phyloP scores from a whole-genome alignment of 2,888 invertebrate genomes.

The Tuta absoluta region DNA sequence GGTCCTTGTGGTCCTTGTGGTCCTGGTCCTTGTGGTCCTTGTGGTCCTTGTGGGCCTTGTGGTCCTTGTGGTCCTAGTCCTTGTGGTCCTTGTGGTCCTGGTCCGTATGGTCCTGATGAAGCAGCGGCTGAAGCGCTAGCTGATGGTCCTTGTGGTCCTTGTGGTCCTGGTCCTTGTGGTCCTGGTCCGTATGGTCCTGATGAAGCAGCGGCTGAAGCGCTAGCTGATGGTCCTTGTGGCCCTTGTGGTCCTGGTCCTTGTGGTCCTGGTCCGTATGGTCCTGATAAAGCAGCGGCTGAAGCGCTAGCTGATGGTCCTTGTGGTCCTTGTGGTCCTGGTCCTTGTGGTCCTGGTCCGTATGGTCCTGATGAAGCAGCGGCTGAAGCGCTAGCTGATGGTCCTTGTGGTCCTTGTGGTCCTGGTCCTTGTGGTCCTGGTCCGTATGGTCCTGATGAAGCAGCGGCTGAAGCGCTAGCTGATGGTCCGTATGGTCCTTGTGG shows the following conservation, averaged over 20 bases:
- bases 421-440: constrained; percentile 30
- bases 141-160: constrained; percentile 13
- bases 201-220: too few relatives aligned
- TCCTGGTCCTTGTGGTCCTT: too few relatives aligned
- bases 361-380: too few relatives aligned
- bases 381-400: too few relatives aligned
- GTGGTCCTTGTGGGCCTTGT: constrained; percentile 18
- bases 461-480: background rate
- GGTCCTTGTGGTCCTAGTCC: constrained; percentile 11
- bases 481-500: too few relatives aligned
- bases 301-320: constrained; percentile 20
- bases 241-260: background rate
- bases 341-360: constrained; percentile 9
- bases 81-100: constrained; percentile 6
- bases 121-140: constrained; percentile 14
- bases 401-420: too few relatives aligned
- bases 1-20: constrained; percentile 7
- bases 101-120: background rate
- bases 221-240: constrained; percentile 3
- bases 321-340: constrained; percentile 22
- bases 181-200: constrained; percentile 24
- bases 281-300: constrained; percentile 9
- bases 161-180: too few relatives aligned
- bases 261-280: constrained; percentile 12
- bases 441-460: background rate